A percentile compares a stretch with the other conserved stretches of the same genome.
Evolutionary conservation across 2,113 vertebrate species (phyloP).

Genomic region (Stigmatopora argus): DNA sequence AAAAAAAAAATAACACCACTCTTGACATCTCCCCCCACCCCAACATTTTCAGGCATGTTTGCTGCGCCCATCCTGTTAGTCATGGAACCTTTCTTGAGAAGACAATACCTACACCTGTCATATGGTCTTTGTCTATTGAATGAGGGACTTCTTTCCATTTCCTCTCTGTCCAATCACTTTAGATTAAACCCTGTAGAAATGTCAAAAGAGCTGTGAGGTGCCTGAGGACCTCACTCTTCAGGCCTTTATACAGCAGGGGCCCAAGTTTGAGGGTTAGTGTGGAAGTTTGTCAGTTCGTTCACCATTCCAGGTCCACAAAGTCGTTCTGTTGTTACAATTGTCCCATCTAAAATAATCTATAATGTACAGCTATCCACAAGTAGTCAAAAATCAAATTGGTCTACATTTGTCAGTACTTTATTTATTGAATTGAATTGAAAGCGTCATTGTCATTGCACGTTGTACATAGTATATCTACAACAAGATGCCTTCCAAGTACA

Average conservation of each 20-base stretch:
- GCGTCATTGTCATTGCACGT: no score
- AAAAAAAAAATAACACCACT: conserved; percentile 36
- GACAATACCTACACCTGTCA: conserved; percentile 51
- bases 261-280: conserved; percentile 36
- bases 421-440: neutral
- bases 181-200: conserved; percentile 44
- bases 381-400: neutral
- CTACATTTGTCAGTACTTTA: neutral
- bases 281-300: conserved; percentile 41
- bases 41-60: conserved; percentile 18
- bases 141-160: conserved; percentile 47
- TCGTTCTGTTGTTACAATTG: conserved; percentile 8
- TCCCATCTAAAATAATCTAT: conserved; percentile 10
- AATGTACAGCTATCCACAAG: neutral
- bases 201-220: conserved; percentile 25
- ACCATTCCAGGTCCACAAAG: conserved; percentile 14
- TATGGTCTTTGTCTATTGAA: conserved; percentile 47
- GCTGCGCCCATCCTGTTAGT: conserved; percentile 31
- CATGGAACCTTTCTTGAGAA: conserved; percentile 40
- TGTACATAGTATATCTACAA: no score
- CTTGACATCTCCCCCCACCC: conserved; percentile 5
- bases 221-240: conserved; percentile 48
- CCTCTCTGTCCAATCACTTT: conserved; percentile 41
- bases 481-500: no score
- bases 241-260: conserved; percentile 29